phyloP scores from a whole-genome alignment of 35 echinoderm and acorn worm species.

The Stichopus chloronotus region DNA sequence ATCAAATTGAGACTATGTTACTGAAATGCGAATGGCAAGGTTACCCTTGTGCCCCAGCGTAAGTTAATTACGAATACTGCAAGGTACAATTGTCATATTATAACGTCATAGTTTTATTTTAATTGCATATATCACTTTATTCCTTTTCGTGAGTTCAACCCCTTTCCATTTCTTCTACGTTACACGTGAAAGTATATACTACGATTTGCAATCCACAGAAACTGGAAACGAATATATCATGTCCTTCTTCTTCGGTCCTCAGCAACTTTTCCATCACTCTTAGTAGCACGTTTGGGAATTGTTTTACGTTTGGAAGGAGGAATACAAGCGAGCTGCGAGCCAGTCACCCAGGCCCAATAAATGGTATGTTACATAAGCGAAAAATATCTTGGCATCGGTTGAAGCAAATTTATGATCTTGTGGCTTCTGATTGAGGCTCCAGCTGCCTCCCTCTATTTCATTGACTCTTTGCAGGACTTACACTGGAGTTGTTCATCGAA shows the following conservation, averaged over 20 bases:
- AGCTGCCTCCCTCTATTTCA: too few relatives aligned
- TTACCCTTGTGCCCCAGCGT: conserved; percentile 18
- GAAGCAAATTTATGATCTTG: too few relatives aligned
- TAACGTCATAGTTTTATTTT: too few relatives aligned
- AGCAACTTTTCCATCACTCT: neutral
- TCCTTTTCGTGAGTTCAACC: too few relatives aligned
- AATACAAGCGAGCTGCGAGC: conserved; percentile 5
- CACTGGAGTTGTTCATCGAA: conserved; percentile 67
- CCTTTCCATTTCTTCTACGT: too few relatives aligned
- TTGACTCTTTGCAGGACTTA: conserved; percentile 56
- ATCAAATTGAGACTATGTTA: conserved; percentile 26
- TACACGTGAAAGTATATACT: too few relatives aligned
- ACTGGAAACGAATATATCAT: too few relatives aligned
- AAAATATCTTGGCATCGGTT: too few relatives aligned
- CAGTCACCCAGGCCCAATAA: conserved; percentile 16
- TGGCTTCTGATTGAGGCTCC: too few relatives aligned
- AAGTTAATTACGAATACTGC: neutral
- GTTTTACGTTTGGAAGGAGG: conserved; percentile 12
- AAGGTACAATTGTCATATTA: too few relatives aligned
- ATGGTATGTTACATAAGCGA: neutral
- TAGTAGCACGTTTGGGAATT: conserved; percentile 11
- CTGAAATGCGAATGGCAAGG: conserved; percentile 45
- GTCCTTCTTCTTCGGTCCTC: neutral
- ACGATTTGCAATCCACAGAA: too few relatives aligned
- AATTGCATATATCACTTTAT: too few relatives aligned